A percentile compares a stretch with the other conserved stretches of the same genome.
Conservation (phyloP, 1,140 invertebrate genomes). For the Drosophila dunni region DNA sequence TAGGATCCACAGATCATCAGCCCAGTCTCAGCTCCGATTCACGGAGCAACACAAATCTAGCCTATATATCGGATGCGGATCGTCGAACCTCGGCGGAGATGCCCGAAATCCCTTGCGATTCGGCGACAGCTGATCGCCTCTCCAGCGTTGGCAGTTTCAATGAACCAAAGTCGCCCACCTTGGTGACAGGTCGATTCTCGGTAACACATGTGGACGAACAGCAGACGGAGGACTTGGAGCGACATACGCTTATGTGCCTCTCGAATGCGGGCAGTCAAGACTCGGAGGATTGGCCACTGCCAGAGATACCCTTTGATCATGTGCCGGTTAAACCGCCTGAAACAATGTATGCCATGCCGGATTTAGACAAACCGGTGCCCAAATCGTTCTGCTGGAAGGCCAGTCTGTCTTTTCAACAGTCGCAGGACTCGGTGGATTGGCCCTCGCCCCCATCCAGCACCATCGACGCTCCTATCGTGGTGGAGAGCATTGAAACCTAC, state of each 20-base stretch:
- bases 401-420: slow-evolving; percentile 78
- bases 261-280: slow-evolving; percentile 87
- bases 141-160: slow-evolving; percentile 84
- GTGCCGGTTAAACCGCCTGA: slow-evolving; percentile 79
- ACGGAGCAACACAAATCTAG: slow-evolving; percentile 88
- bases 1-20: slow-evolving; percentile 92
- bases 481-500: slow-evolving; percentile 94
- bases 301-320: slow-evolving; percentile 87
- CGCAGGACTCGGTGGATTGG: slow-evolving; percentile 89
- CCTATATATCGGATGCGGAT: slow-evolving; percentile 91
- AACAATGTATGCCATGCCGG: slow-evolving; percentile 73
- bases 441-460: slow-evolving; percentile 91
- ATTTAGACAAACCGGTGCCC: slow-evolving; percentile 81
- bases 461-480: slow-evolving; percentile 87
- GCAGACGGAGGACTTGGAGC: slow-evolving; percentile 67
- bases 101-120: slow-evolving; percentile 92
- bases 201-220: slow-evolving; percentile 81
- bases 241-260: slow-evolving; percentile 78
- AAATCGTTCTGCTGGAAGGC: slow-evolving; percentile 83
- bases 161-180: slow-evolving; percentile 85
- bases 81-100: slow-evolving; percentile 92
- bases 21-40: slow-evolving; percentile 93
- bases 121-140: slow-evolving; percentile 84
- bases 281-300: slow-evolving; percentile 89
- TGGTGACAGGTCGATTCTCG: slow-evolving; percentile 82